A percentile compares a stretch with the other conserved stretches of the same genome.
Evolutionary conservation across 2,888 invertebrate species (phyloP).

Genomic region (Fragum whitleyi): DNA sequence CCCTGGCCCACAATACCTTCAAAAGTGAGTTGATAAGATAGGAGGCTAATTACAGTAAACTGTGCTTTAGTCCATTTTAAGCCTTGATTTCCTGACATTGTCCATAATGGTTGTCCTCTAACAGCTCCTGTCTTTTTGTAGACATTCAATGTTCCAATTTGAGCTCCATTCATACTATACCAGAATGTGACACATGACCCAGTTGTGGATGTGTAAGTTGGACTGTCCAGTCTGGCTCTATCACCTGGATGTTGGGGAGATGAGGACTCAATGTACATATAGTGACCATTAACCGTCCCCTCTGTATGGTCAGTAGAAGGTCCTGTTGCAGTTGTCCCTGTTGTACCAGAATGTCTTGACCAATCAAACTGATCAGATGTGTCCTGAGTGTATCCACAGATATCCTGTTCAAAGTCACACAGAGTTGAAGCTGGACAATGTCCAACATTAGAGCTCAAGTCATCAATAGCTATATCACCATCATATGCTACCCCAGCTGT

Average conservation of each 20-base stretch:
- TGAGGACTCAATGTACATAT: constrained; percentile 80
- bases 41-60: constrained; percentile 70
- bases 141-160: constrained; percentile 74
- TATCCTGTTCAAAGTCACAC: constrained; percentile 80
- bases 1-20: constrained; percentile 78
- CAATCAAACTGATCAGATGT: constrained; percentile 75
- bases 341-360: constrained; percentile 72
- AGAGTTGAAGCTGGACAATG: constrained; percentile 67
- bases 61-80: constrained; percentile 77
- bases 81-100: constrained; percentile 77
- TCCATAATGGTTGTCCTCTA: constrained; percentile 71
- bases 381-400: constrained; percentile 79
- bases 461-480: constrained; percentile 79
- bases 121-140: constrained; percentile 64
- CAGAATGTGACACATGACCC: constrained; percentile 81
- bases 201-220: constrained; percentile 66
- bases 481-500: constrained; percentile 69
- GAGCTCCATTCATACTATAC: constrained; percentile 81
- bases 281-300: constrained; percentile 76
- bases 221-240: constrained; percentile 77
- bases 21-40: constrained; percentile 72
- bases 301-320: constrained; percentile 81
- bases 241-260: constrained; percentile 70
- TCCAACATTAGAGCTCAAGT: constrained; percentile 71
- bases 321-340: constrained; percentile 73